phyloP scores from a whole-genome alignment of 2,888 invertebrate species.

The Aspidiotus destructor region DNA sequence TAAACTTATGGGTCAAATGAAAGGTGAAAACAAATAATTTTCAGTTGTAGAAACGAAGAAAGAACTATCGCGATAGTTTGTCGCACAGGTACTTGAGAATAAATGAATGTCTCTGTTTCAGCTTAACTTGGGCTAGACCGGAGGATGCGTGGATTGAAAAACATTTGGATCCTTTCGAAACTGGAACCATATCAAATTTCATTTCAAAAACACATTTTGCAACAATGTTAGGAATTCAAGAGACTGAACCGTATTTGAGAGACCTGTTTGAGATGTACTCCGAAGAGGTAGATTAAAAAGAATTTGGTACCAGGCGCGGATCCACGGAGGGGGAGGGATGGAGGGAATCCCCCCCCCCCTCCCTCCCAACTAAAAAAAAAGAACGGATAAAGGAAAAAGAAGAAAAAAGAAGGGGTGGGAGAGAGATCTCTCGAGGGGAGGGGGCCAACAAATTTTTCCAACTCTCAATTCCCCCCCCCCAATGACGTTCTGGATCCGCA shows the following conservation, averaged over 20 bases:
- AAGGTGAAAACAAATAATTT: not conserved
- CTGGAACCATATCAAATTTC: constrained; percentile 15
- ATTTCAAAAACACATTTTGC: constrained; percentile 51
- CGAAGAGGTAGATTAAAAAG: constrained; percentile 48
- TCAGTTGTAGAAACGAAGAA: constrained; percentile 5
- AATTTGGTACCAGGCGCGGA: not conserved
- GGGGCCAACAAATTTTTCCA: too few species aligned
- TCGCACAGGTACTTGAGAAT: too few species aligned
- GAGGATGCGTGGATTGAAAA: constrained; percentile 42
- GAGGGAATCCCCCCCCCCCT: too few species aligned
- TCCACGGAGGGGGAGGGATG: too few species aligned
- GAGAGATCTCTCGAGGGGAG: too few species aligned
- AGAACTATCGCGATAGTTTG: not conserved
- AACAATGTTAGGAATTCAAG: constrained; percentile 52
- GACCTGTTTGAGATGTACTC: constrained; percentile 55
- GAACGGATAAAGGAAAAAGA: too few species aligned
- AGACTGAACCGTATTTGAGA: constrained; percentile 48
- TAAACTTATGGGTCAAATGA: not conserved
- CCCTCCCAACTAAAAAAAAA: too few species aligned
- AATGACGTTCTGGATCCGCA: too few species aligned
- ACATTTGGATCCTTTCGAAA: constrained; percentile 34
- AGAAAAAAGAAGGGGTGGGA: too few species aligned
- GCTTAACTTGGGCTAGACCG: constrained; percentile 39
- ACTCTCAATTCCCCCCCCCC: too few species aligned
- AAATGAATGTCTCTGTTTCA: constrained; percentile 27